These are phyloP conservation scores for Drosophila trichaetosa DNA, from an alignment of 2,888 invertebrate genomes.

Conservation along the genomic window DNA sequence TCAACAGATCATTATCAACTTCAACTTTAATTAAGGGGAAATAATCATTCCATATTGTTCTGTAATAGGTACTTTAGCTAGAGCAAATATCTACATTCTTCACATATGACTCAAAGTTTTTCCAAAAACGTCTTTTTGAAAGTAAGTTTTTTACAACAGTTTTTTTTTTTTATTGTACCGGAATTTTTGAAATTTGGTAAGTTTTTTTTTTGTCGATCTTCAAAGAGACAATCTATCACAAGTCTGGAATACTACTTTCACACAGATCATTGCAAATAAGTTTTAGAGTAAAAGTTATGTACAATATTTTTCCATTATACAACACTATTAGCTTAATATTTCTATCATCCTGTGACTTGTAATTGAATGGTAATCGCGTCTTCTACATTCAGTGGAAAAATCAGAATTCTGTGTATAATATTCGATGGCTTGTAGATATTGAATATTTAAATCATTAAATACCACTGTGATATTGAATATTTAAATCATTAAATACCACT, in stretches of 20 bases:
- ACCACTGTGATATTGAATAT: constrained; percentile 32
- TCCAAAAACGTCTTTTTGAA: no score
- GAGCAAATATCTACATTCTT: background rate
- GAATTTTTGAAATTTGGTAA: background rate
- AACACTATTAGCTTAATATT: background rate
- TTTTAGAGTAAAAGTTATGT: background rate
- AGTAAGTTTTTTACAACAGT: background rate
- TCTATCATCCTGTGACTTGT: background rate
- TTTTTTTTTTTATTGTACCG: no score
- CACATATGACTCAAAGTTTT: background rate
- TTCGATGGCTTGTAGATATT: background rate
- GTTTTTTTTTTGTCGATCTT: no score
- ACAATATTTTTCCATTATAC: background rate
- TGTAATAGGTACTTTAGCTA: background rate
- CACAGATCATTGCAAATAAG: background rate
- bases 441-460: background rate
- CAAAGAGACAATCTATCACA: background rate
- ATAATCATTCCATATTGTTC: background rate
- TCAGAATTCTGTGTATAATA: background rate
- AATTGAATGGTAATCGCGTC: background rate
- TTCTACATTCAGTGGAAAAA: background rate
- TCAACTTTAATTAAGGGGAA: background rate
- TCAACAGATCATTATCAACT: background rate
- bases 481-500: constrained; percentile 25
- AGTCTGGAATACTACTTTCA: background rate